These are phyloP conservation scores for Etheostoma nigrum DNA, from an alignment of 2,797 vertebrate species.

Conservation along the genomic window DNA sequence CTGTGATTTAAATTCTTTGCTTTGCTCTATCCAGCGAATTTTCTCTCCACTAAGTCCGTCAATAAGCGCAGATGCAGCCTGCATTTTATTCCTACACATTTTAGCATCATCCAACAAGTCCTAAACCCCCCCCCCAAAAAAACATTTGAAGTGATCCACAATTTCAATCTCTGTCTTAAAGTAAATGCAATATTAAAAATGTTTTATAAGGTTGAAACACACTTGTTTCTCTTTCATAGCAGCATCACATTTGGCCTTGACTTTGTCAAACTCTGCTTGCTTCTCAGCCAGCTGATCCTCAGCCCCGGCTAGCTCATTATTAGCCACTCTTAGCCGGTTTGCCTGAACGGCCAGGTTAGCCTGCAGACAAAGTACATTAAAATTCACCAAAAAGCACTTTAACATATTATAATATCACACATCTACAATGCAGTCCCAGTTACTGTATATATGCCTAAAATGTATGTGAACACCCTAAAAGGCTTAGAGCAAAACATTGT, in stretches of 20 bases:
- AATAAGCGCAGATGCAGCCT: conserved; percentile 90
- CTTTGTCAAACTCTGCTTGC: conserved; percentile 89
- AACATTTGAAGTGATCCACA: not conserved
- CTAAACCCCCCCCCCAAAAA: conserved; percentile 66
- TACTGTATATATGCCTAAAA: no score
- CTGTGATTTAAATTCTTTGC: conserved; percentile 91
- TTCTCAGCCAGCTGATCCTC: conserved; percentile 89
- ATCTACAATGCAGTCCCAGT: no score
- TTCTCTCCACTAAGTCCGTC: conserved; percentile 92
- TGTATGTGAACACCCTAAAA: no score
- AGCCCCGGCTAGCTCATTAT: conserved; percentile 86
- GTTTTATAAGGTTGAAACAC: not conserved
- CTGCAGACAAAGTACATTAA: conserved; percentile 35
- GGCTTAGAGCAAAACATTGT: no score
- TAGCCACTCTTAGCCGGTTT: conserved; percentile 79
- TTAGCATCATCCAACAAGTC: conserved; percentile 90
- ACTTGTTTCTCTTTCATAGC: conserved; percentile 93
- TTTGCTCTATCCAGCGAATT: conserved; percentile 92
- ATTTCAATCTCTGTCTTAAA: not conserved
- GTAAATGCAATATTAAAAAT: not conserved
- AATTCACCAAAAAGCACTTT: not conserved
- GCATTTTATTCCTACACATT: conserved; percentile 91
- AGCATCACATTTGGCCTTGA: conserved; percentile 89
- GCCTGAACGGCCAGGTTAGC: conserved; percentile 64
- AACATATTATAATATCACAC: not conserved